A percentile compares a stretch with the other conserved stretches of the same genome.
Conservation (phyloP, 1,140 invertebrate genomes). For the Palaemon carinicauda region DNA sequence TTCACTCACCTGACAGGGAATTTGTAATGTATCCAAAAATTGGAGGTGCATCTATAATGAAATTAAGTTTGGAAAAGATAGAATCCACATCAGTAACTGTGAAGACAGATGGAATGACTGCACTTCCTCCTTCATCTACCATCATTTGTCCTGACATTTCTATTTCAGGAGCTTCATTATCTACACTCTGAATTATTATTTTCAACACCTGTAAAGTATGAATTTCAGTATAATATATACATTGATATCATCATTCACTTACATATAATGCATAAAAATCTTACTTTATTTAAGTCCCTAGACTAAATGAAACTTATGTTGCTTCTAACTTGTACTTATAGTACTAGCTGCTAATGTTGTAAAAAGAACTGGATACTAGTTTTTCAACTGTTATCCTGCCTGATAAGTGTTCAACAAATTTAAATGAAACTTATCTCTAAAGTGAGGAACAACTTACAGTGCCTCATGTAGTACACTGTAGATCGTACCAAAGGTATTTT, state of each 20-base stretch:
- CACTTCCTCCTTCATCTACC: constrained; percentile 64
- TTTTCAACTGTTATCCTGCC: too few relatives aligned
- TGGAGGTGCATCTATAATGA: constrained; percentile 64
- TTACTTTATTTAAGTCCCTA: too few relatives aligned
- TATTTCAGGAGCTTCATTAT: constrained; percentile 63
- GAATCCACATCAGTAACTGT: constrained; percentile 65
- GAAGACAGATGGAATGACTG: constrained; percentile 63
- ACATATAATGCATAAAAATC: too few relatives aligned
- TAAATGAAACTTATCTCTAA: too few relatives aligned
- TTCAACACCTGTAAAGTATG: constrained; percentile 59
- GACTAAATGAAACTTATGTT: neutral
- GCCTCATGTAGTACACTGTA: too few relatives aligned
- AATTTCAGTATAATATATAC: too few relatives aligned
- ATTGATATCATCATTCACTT: too few relatives aligned
- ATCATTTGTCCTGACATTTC: constrained; percentile 55
- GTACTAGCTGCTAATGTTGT: too few relatives aligned
- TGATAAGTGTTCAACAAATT: too few relatives aligned
- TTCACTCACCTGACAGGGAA: constrained; percentile 59
- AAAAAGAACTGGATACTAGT: too few relatives aligned
- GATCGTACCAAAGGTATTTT: too few relatives aligned
- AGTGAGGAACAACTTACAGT: too few relatives aligned
- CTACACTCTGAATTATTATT: constrained; percentile 63
- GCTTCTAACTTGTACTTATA: neutral
- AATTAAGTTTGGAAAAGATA: constrained; percentile 63
- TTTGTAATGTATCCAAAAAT: constrained; percentile 65